These are phyloP conservation scores for Galerucella pusilla DNA, from an alignment of 2,888 invertebrate species.

Conservation along the genomic window DNA sequence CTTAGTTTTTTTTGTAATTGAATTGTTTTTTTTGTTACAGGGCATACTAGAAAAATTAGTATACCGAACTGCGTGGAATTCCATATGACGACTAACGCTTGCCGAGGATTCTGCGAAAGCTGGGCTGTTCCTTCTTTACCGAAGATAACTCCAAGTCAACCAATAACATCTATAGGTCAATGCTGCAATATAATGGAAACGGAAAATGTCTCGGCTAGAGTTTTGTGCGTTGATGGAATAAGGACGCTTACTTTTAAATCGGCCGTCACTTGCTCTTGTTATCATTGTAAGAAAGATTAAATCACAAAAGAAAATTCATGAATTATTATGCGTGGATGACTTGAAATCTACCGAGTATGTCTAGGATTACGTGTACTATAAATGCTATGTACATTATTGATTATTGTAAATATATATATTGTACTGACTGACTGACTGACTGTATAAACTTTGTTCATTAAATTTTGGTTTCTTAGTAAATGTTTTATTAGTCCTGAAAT, in stretches of 20 bases:
- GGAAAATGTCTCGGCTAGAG: slow-evolving; percentile 81
- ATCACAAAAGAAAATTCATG: not conserved
- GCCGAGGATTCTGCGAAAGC: slow-evolving; percentile 88
- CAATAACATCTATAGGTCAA: slow-evolving; percentile 77
- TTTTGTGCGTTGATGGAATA: slow-evolving; percentile 82
- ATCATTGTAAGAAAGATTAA: slow-evolving; percentile 85
- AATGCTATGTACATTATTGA: slow-evolving; percentile 46
- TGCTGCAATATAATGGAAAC: slow-evolving; percentile 93
- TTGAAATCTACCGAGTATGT: slow-evolving; percentile 7
- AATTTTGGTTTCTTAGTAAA: slow-evolving; percentile 44
- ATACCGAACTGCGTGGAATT: slow-evolving; percentile 89
- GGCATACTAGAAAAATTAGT: slow-evolving; percentile 82
- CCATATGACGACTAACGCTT: slow-evolving; percentile 86
- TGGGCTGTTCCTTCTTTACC: slow-evolving; percentile 83
- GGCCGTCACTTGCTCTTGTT: slow-evolving; percentile 84
- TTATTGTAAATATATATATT: slow-evolving; percentile 48
- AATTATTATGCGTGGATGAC: not conserved
- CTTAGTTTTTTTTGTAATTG: not conserved
- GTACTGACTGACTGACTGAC: slow-evolving; percentile 60
- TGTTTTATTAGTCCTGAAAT: not conserved
- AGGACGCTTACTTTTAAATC: slow-evolving; percentile 85
- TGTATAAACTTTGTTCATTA: slow-evolving; percentile 46
- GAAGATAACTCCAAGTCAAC: slow-evolving; percentile 66
- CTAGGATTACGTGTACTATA: slow-evolving; percentile 33
- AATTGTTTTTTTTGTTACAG: slow-evolving; percentile 62